These are phyloP conservation scores for Phyllostomus discolor DNA, from an alignment of 2,113 vertebrate species.

Conservation along the genomic window DNA sequence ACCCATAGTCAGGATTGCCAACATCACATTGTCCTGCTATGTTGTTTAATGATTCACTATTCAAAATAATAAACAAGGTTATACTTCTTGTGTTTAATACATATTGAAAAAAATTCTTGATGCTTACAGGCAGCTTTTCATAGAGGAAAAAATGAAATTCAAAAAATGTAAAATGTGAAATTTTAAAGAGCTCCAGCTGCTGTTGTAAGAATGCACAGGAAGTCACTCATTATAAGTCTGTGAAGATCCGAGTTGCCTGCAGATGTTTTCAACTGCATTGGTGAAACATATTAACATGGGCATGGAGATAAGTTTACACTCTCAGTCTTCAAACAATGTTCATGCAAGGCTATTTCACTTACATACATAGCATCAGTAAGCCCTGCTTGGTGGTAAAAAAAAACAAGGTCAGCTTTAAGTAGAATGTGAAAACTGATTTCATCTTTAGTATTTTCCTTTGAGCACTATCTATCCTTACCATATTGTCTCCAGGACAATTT, in stretches of 20 bases:
- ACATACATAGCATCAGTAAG: not conserved
- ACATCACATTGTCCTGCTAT: not conserved
- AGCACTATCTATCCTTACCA: not conserved
- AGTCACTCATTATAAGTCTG: not conserved
- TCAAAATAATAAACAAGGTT: not conserved
- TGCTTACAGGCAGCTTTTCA: not conserved
- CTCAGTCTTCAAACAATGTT: not conserved
- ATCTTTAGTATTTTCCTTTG: not conserved
- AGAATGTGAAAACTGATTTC: not conserved
- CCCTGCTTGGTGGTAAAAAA: not conserved
- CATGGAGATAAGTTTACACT: constrained; percentile 24
- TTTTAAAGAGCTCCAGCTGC: not conserved
- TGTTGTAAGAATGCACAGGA: not conserved
- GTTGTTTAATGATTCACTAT: not conserved
- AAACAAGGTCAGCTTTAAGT: not conserved
- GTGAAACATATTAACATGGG: not conserved
- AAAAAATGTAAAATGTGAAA: not conserved
- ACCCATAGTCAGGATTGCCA: not conserved
- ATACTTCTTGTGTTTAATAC: not conserved
- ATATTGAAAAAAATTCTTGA: not conserved
- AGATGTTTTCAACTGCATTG: not conserved
- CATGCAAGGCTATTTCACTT: not conserved
- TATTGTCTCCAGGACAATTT: not conserved
- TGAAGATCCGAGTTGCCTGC: not conserved
- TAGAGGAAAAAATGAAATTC: not conserved